A percentile compares a stretch with the other conserved stretches of the same genome.
Conservation (phyloP, 2,888 invertebrate species). For the Petrolisthes manimaculis region DNA sequence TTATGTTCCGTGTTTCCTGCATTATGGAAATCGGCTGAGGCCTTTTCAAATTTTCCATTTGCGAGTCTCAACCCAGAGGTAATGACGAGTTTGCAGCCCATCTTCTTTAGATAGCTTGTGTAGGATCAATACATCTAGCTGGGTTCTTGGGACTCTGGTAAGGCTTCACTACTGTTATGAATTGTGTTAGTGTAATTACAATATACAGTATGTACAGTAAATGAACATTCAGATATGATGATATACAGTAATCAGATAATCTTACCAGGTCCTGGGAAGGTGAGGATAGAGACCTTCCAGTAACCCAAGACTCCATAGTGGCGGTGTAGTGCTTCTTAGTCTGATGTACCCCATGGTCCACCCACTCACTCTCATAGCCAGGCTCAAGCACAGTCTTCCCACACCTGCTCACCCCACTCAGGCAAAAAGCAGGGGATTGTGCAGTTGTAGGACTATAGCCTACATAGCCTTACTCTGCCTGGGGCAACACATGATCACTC, state of each 20-base stretch:
- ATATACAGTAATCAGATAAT: conserved; percentile 25
- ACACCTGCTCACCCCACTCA: conserved; percentile 3
- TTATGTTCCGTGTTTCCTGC: conserved; percentile 66
- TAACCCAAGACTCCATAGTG: conserved; percentile 29
- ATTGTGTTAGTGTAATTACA: too few relatives aligned
- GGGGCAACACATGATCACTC: not conserved
- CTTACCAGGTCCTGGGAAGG: conserved; percentile 57
- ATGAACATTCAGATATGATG: too few relatives aligned
- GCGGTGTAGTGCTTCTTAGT: conserved; percentile 47
- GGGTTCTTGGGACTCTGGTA: conserved; percentile 53
- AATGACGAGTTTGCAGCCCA: conserved; percentile 52
- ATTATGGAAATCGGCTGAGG: conserved; percentile 66
- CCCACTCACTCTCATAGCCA: conserved; percentile 38
- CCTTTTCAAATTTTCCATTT: conserved; percentile 66
- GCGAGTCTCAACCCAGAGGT: conserved; percentile 66
- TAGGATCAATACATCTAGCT: conserved; percentile 47
- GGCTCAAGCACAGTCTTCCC: conserved; percentile 10
- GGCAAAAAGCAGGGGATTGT: conserved; percentile 11
- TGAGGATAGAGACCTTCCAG: conserved; percentile 27
- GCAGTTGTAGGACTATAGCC: conserved; percentile 13
- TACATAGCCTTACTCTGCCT: not conserved
- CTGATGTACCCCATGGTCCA: conserved; percentile 33
- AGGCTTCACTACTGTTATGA: conserved; percentile 9
- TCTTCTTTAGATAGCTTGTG: conserved; percentile 57
- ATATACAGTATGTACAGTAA: too few relatives aligned